These are phyloP conservation scores for Geotrypetes seraphini DNA, from an alignment of 2,797 vertebrate genomes.

Conservation along the genomic window DNA sequence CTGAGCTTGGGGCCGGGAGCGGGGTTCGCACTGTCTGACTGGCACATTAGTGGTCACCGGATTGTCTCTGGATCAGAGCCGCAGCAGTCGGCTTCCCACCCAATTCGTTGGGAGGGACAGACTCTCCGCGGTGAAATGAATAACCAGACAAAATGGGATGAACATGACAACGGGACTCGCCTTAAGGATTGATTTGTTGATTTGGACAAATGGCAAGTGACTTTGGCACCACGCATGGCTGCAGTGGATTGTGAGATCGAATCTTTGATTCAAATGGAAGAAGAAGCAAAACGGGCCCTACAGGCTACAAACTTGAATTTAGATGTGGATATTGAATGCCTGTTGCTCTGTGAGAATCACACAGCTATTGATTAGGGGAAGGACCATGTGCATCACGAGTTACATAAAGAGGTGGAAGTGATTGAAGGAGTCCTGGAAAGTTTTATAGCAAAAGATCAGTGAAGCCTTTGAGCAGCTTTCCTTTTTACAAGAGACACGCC, in stretches of 20 bases:
- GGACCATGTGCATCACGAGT: conserved; percentile 70
- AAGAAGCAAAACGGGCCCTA: conserved; percentile 68
- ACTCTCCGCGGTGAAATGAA: too few relatives aligned
- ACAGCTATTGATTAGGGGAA: conserved; percentile 64
- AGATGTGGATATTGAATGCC: conserved; percentile 72
- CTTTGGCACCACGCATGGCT: conserved; percentile 61
- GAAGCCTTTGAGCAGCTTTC: conserved; percentile 74
- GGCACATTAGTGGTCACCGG: too few relatives aligned
- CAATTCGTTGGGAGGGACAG: too few relatives aligned
- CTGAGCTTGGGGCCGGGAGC: too few relatives aligned
- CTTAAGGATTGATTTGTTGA: conserved; percentile 66
- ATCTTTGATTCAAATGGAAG: conserved; percentile 69
- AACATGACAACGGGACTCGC: conserved; percentile 60
- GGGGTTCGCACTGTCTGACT: too few relatives aligned
- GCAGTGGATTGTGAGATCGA: conserved; percentile 79
- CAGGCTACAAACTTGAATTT: conserved; percentile 71
- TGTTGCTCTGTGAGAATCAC: conserved; percentile 75
- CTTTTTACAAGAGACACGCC: conserved; percentile 72
- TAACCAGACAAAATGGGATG: conserved; percentile 81
- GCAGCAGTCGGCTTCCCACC: too few relatives aligned
- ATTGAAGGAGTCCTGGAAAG: conserved; percentile 59
- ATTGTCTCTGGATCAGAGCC: too few relatives aligned
- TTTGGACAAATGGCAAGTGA: conserved; percentile 68
- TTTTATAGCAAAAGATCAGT: conserved; percentile 64
- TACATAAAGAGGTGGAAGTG: conserved; percentile 71